Conservation (phyloP, 2,797 vertebrate genomes). For the Sebastes alutus region DNA sequence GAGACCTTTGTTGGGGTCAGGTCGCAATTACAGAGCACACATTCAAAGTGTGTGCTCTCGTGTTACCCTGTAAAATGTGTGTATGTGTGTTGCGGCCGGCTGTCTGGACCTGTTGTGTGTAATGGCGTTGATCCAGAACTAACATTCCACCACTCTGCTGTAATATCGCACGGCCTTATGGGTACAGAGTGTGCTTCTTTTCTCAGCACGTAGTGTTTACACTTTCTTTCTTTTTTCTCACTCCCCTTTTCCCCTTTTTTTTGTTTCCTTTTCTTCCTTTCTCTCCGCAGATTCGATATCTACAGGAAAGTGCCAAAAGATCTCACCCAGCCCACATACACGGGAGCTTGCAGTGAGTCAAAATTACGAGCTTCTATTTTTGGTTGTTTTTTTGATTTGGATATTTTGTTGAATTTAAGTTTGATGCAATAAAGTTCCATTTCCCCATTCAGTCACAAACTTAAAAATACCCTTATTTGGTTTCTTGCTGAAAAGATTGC, state of each 20-base stretch:
- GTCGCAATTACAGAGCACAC: slow-evolving; percentile 46
- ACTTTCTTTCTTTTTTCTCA: slow-evolving; percentile 36
- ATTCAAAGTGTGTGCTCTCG: slow-evolving; percentile 36
- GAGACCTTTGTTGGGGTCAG: slow-evolving; percentile 34
- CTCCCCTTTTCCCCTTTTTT: slow-evolving; percentile 19
- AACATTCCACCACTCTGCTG: slow-evolving; percentile 79
- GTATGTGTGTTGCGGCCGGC: slow-evolving; percentile 11
- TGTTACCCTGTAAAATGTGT: neutral
- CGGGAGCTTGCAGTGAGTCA: slow-evolving; percentile 98
- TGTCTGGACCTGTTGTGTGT: slow-evolving; percentile 62
- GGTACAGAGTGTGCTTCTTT: slow-evolving; percentile 81
- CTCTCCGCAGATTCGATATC: slow-evolving; percentile 93
- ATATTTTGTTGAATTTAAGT: neutral
- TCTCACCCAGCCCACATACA: slow-evolving; percentile 98
- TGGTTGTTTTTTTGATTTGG: neutral
- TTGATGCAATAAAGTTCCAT: neutral
- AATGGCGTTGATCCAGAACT: slow-evolving; percentile 73
- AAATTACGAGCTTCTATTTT: neutral
- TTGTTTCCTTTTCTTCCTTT: slow-evolving; percentile 40
- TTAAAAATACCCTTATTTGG: neutral
- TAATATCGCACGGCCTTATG: slow-evolving; percentile 74
- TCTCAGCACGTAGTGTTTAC: slow-evolving; percentile 74
- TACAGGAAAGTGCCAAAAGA: slow-evolving; percentile 99
- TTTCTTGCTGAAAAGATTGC: neutral
- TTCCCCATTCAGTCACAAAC: neutral